These are phyloP conservation scores for Cirrhinus mrigala DNA, from an alignment of 2,797 vertebrate genomes.

Conservation along the genomic window DNA sequence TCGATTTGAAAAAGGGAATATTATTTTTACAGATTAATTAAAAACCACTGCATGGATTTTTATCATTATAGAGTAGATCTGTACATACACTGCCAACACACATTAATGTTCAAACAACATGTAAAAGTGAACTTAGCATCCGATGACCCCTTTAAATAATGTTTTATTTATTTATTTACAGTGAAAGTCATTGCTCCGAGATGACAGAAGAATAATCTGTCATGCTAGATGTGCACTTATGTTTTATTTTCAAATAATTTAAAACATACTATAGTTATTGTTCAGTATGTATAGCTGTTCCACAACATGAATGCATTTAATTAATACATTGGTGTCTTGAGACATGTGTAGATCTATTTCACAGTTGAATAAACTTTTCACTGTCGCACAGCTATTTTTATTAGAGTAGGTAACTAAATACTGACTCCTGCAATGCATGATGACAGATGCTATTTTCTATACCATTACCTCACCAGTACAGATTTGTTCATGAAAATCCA, in stretches of 20 bases:
- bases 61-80: no score
- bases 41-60: no score
- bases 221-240: neutral
- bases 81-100: no score
- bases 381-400: constrained; percentile 31
- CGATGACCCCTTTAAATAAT: neutral
- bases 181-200: neutral
- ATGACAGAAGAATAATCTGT: neutral
- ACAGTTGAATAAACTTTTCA: constrained; percentile 25
- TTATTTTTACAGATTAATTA: no score
- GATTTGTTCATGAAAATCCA: constrained; percentile 24
- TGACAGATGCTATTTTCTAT: constrained; percentile 53
- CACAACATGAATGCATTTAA: neutral
- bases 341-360: constrained; percentile 14
- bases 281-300: neutral
- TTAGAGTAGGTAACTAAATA: constrained; percentile 44
- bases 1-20: no score
- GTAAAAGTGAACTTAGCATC: no score
- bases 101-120: no score
- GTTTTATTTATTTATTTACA: neutral
- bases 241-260: neutral
- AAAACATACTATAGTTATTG: neutral
- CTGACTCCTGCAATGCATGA: constrained; percentile 25
- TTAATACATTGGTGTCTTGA: constrained; percentile 8
- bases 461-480: constrained; percentile 35